Conservation (phyloP, 1,140 invertebrate species). For the Onthophagus taurus region DNA sequence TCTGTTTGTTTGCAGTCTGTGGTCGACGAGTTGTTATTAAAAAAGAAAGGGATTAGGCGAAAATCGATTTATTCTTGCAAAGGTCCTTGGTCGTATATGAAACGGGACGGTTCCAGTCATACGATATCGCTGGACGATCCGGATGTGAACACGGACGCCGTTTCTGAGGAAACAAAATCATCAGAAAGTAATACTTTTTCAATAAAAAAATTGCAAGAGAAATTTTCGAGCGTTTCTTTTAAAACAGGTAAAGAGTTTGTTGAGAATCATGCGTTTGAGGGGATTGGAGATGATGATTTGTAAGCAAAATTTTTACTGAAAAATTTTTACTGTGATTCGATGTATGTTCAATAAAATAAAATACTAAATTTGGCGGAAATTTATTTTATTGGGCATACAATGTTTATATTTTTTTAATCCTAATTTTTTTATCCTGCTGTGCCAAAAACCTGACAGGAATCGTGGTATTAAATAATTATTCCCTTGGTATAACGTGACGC, state of each 20-base stretch:
- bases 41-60: constrained; percentile 52
- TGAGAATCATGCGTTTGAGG: constrained; percentile 83
- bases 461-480: no score
- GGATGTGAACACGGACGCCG: constrained; percentile 22
- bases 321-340: no score
- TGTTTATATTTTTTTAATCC: no score
- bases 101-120: constrained; percentile 45
- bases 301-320: no score
- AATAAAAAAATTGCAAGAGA: constrained; percentile 46
- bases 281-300: constrained; percentile 84
- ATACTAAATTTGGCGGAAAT: no score
- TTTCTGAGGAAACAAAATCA: constrained; percentile 10
- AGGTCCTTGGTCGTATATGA: constrained; percentile 41
- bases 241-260: constrained; percentile 55
- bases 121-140: constrained; percentile 36
- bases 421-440: no score
- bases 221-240: constrained; percentile 50
- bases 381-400: no score
- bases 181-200: constrained; percentile 39
- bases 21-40: constrained; percentile 86
- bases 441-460: no score
- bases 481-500: no score
- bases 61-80: constrained; percentile 24
- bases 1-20: constrained; percentile 89
- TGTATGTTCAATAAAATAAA: no score